Base-by-base conservation (phyloP, 2,888 invertebrate species). In the Antheraea yamamai region DNA sequence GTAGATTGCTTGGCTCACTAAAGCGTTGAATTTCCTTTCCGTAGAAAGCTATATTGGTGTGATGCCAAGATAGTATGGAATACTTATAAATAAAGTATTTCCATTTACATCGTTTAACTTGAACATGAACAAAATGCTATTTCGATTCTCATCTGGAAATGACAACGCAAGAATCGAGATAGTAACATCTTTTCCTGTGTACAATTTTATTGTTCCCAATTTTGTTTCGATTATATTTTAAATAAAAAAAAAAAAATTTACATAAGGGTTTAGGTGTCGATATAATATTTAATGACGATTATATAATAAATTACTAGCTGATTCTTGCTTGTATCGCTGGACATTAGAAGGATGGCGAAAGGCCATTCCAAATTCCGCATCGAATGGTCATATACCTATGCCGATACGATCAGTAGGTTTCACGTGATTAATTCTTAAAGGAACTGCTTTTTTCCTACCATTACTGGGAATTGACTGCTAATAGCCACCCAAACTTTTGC, bases 31-130 rank as follows among this genome's bases (percentile, higher is more conserved):
- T 85, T 88, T 86, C 84, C 86, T 82, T 86, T 84, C 64, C 81
- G 81, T 87, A 84, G 86, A 88, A 88, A 90, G 86, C 86, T 85
- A 86, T 87, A 84, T 88, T 90, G 91, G 88, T 89, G 81, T 81
- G 80, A 81, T 88, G 91, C 91, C 90, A 91, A 83, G 72, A 64
- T 20, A 3, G 39, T 39, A 70, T 39, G n/a, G 70, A 70, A 70
- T 39, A 70, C 39, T n/a, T 39, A 70, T 70, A 72, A 70, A 66
- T 51, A 74, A 30, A 72, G 72, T 72, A 71, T 71, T 58, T 58
- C 20, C 72, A 18, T 72, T 39, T 47, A 75, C n/a, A 72, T 64
- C 64, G 35, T 30, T n/a, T 64, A 16, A 39, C 51, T 68, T 39
- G 23, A n/a, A 61, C 61, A 61, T 61, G 61, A 68, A 72, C 52